Conservation (phyloP, 2,797 vertebrate species). For the Notoglanidium macrostoma region DNA sequence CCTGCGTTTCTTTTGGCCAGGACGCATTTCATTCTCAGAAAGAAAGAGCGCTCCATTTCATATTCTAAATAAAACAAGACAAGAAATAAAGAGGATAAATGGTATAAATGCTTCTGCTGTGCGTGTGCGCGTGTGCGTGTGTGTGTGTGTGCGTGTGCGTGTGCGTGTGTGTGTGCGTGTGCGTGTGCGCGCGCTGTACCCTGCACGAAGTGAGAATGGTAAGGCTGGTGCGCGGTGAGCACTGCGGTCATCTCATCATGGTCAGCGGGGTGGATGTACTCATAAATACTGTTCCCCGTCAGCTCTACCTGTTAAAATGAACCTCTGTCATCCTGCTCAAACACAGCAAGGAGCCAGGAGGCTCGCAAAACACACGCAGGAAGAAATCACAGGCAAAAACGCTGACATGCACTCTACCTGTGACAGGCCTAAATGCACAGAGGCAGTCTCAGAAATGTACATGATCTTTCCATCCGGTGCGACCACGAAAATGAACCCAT, state of each 20-base stretch:
- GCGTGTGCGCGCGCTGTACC: constrained; percentile 69
- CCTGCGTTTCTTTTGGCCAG: constrained; percentile 95
- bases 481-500: constrained; percentile 97
- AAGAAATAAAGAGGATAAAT: neutral
- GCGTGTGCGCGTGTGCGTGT: neutral
- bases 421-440: constrained; percentile 93
- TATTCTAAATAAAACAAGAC: constrained; percentile 77
- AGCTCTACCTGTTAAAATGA: constrained; percentile 89
- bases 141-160: neutral
- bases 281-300: constrained; percentile 97
- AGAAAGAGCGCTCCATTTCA: constrained; percentile 95
- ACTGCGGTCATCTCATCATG: constrained; percentile 97
- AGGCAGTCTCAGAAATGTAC: constrained; percentile 98
- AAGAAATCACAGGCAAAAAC: too few relatives aligned
- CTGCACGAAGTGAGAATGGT: constrained; percentile 95
- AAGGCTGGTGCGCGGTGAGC: constrained; percentile 94
- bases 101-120: neutral
- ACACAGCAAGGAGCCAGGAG: neutral
- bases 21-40: constrained; percentile 97
- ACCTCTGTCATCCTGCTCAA: constrained; percentile 55
- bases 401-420: constrained; percentile 79
- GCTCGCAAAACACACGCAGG: neutral
- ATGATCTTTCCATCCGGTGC: constrained; percentile 98
- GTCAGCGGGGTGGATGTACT: constrained; percentile 96
- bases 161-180: neutral